A percentile compares a stretch with the other conserved stretches of the same genome.
Evolutionary conservation across 1,140 invertebrate species (phyloP).

Genomic region (Orchestia grillus): DNA sequence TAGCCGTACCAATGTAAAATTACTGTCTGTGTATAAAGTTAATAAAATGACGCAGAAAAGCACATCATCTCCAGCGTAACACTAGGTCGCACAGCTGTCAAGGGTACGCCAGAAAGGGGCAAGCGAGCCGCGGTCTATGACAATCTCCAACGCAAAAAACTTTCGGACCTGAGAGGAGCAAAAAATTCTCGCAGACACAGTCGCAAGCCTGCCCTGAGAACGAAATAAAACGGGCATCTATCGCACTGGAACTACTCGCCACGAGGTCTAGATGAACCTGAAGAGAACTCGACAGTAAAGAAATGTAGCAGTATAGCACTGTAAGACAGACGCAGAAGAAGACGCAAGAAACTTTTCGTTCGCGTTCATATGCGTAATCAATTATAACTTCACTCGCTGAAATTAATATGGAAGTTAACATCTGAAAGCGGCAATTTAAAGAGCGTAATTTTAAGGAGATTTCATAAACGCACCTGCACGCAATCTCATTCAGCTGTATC

Average conservation of each 20-base stretch:
- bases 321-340: not conserved
- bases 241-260: not conserved
- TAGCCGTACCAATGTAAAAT: not conserved
- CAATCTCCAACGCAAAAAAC: not conserved
- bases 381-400: not conserved
- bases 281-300: not conserved
- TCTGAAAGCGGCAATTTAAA: not conserved
- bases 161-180: not conserved
- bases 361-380: not conserved
- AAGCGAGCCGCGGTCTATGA: not conserved
- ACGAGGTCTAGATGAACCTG: not conserved
- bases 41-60: not conserved
- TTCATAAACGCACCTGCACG: no score
- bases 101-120: not conserved
- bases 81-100: not conserved
- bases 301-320: not conserved
- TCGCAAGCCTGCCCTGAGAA: not conserved
- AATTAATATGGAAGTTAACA: not conserved
- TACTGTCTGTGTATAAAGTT: not conserved
- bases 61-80: not conserved
- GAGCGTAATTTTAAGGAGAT: not conserved
- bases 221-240: not conserved
- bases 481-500: no score
- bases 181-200: not conserved
- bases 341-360: not conserved